Conservation (phyloP, 1,140 invertebrate species). For the Drosophila lowei region DNA sequence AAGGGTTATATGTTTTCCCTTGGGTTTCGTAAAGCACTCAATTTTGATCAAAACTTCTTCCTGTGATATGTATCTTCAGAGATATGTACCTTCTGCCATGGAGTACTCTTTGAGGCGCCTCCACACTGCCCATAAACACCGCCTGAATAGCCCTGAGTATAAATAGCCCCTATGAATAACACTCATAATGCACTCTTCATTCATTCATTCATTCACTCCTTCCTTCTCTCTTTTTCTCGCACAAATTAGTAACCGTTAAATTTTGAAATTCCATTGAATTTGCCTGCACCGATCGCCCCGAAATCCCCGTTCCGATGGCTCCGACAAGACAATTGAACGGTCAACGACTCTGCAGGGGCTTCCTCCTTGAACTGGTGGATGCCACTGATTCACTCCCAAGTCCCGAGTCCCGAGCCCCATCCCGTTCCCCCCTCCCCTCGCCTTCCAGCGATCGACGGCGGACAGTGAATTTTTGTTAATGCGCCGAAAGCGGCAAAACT, state of each 20-base stretch:
- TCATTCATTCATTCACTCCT: no score
- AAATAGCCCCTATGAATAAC: neutral
- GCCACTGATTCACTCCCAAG: constrained; percentile 39
- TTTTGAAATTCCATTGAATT: constrained; percentile 45
- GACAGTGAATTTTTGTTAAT: constrained; percentile 67
- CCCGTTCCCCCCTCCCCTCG: neutral
- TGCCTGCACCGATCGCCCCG: constrained; percentile 5
- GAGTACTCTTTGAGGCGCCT: no score
- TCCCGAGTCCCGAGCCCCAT: neutral
- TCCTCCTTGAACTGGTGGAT: constrained; percentile 41
- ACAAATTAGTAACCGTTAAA: constrained; percentile 49
- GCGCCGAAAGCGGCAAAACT: constrained; percentile 69
- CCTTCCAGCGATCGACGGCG: constrained; percentile 19
- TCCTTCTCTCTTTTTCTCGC: neutral
- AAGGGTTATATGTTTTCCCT: no score
- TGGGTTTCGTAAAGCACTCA: no score
- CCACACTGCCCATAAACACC: no score
- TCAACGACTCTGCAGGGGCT: constrained; percentile 38
- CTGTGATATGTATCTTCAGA: no score
- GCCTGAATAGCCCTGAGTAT: no score
- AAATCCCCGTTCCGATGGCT: neutral
- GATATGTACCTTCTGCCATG: no score
- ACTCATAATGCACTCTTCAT: neutral
- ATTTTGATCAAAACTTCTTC: no score
- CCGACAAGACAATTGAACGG: constrained; percentile 51